Evolutionary conservation across 2,888 invertebrate genomes (phyloP), one percentile per base, ranked within the genome.

Genomic region (Lypha dubia): DNA sequence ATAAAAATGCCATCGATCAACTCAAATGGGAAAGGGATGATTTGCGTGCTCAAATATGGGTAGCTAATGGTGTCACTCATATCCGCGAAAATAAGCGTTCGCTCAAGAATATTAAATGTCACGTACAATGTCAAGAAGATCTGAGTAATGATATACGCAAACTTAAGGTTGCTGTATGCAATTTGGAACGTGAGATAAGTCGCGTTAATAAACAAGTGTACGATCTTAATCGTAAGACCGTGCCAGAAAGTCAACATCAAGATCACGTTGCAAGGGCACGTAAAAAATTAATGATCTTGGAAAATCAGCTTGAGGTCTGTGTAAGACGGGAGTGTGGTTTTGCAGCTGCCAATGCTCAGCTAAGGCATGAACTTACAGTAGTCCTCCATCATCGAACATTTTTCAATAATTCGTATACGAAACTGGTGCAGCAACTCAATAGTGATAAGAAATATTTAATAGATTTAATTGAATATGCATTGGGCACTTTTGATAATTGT

Each of bases 391-490:
- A 91, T 73, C 88, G 92, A 4, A 86, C 88, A 0, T 87, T 89
- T 56, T 92, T 92, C 70, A 92, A 92, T 63, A 88, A 90, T 6
- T 87, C 89, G 1, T 92, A 92, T 85, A 88, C 89, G 5, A 91
- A 91, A 68, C 88, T 91, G 88, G 90, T 92, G 8, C 89, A 88
- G 22, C 89, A 89, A 8, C 81, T 92, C 15, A 91, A 90, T 53
- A 89, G 90, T 65, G 92, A 92, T 73, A 90, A 91, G 60, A 92
- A 91, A 84, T 92, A 92, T 82, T 87, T 92, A 0, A 88, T 90
- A 6, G 92, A 92, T 75, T 85, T 92, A 20, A 90, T 92, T 20
- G 92, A 92, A 70, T 89, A 91, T 17, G 91, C 92, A 0, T 77
- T 91, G 49, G 87, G 88, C 44, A 91, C 91, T 7, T 92, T 91